Base-by-base conservation (phyloP, 2,888 invertebrate genomes). In the Ophraella communa region DNA sequence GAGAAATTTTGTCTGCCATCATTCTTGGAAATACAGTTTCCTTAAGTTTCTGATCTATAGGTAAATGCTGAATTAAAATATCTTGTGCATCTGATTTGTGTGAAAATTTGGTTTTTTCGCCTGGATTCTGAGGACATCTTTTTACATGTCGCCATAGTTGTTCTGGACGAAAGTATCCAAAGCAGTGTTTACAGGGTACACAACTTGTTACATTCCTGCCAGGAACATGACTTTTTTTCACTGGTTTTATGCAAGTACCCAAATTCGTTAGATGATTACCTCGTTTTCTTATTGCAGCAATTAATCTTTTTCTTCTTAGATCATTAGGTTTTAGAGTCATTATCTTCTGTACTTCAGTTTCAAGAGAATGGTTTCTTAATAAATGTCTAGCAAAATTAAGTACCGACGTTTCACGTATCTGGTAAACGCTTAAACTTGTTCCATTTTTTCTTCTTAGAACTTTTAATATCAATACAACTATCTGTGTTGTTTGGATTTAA, bases 321-420 rank as follows among this genome's bases (percentile, higher is more conserved):
- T 60, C 60, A 27, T 53, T 60, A 3, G 60, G 44, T 14, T 53
- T 60, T 18, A 53, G 20, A 24, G 14, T 21, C n/a, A 53, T 4
- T 44, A 60, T 60, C 24, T 60, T 44, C 27, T 59, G 24, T 4
- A 24, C 24, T 24, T 24, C 24, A 24, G 24, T 3, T 24, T 24
- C 24, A 24, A 4, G 24, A 42, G 17, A 24, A 53, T 60, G 60
- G 24, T 20, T 47, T 24, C 24, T 14, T 7, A 45, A 21, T 10
- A 60, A 23, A 60, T 60, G 60, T 20, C 60, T 44, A 30, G 39
- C 52, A 53, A 60, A 60, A 60, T 60, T 60, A 11, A 42, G 44
- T 23, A 60, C 45, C 10, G 35, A 35, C 11, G 52, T 52, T 11
- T 53, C 60, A 53, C 60, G 53, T 49, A 51, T 59, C 59, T 42